These are phyloP conservation scores for Spodoptera picta DNA, from an alignment of 2,888 invertebrate species.

Conservation along the genomic window DNA sequence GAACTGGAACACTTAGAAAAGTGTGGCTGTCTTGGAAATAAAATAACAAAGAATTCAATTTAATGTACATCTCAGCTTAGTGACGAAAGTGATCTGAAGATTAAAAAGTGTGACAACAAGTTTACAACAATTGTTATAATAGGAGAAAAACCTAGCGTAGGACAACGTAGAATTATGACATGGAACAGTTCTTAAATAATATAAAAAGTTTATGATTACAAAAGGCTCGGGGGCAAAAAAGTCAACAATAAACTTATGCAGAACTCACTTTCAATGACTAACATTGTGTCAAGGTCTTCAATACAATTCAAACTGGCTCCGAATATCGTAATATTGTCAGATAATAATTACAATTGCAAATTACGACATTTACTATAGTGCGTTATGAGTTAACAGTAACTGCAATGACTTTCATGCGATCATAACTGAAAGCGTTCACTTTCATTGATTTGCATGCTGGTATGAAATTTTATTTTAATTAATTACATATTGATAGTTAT, in stretches of 20 bases:
- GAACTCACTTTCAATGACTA: slow-evolving; percentile 37
- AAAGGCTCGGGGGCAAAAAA: slow-evolving; percentile 1
- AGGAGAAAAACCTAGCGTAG: no score
- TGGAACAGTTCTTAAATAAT: no score
- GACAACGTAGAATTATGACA: no score
- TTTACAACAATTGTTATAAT: no score
- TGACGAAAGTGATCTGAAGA: no score
- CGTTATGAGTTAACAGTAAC: slow-evolving; percentile 19
- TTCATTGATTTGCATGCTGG: slow-evolving; percentile 62
- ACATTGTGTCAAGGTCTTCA: slow-evolving; percentile 41
- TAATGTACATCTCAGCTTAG: no score
- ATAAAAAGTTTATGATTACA: no score
- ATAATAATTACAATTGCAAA: slow-evolving; percentile 50
- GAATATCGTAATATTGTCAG: slow-evolving; percentile 31
- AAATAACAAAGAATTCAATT: no score
- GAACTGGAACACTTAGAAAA: no score
- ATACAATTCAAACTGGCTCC: slow-evolving; percentile 20
- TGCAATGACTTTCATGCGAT: slow-evolving; percentile 36
- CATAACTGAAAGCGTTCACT: slow-evolving; percentile 55
- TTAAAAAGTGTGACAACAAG: no score
- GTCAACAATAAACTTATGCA: slow-evolving; percentile 11
- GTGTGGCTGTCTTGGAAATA: no score
- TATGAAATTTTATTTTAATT: slow-evolving; percentile 23
- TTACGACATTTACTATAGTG: slow-evolving; percentile 32
- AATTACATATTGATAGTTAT: no score